Conservation (phyloP, 1,140 invertebrate species). For the Carposina sasakii region DNA sequence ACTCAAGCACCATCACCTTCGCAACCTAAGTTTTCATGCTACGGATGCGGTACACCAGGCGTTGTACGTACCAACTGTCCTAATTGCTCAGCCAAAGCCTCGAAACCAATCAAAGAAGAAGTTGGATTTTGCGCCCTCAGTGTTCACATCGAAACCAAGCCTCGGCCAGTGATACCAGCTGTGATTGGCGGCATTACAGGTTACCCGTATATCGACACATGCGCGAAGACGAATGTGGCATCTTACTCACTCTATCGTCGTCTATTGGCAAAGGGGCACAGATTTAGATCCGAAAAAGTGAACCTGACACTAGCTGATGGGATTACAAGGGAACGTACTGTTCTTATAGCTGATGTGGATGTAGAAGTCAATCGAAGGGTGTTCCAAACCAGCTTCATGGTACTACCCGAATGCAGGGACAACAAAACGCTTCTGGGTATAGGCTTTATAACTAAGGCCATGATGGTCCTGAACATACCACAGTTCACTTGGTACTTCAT, state of each 20-base stretch:
- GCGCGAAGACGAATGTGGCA: background rate
- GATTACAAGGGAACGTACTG: background rate
- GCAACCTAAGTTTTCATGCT: constrained; percentile 9
- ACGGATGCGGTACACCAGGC: constrained; percentile 21
- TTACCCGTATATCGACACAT: background rate
- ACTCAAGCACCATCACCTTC: background rate
- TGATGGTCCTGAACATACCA: background rate
- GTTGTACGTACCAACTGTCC: constrained; percentile 10
- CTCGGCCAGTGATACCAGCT: constrained; percentile 4
- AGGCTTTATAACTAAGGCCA: background rate
- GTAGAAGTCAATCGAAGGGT: background rate
- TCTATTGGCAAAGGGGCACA: background rate
- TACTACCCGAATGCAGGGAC: background rate
- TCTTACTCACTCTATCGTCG: background rate
- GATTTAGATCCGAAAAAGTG: background rate
- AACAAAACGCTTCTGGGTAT: background rate
- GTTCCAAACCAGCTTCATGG: background rate
- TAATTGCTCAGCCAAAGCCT: constrained; percentile 2
- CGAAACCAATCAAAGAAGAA: background rate
- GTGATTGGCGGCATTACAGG: background rate
- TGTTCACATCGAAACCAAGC: background rate
- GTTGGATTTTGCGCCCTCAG: background rate
- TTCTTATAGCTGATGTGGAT: background rate
- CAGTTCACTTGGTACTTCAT: background rate
- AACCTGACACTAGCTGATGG: background rate